Evolutionary conservation across 2,888 invertebrate genomes (phyloP).

Genomic region (Oeneis ivallda): DNA sequence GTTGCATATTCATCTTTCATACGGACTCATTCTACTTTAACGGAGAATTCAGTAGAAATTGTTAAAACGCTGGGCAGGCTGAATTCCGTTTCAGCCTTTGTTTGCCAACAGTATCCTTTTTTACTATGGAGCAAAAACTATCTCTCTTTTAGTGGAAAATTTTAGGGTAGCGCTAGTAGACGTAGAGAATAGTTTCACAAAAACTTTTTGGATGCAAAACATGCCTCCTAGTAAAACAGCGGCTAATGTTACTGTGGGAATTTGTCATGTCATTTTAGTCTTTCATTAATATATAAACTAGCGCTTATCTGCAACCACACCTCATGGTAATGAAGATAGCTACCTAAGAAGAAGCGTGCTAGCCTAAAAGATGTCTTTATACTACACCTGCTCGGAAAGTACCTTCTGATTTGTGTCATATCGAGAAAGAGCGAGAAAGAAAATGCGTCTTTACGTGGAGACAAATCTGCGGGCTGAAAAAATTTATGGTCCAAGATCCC

Average conservation of each 20-base stretch:
- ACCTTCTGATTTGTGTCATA: too few relatives aligned
- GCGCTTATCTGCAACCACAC: too few relatives aligned
- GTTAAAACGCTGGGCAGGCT: conserved; percentile 67
- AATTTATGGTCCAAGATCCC: too few relatives aligned
- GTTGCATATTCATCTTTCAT: conserved; percentile 74
- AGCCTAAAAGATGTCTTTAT: too few relatives aligned
- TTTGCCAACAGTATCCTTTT: conserved; percentile 73
- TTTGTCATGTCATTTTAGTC: too few relatives aligned
- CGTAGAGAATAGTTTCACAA: not conserved
- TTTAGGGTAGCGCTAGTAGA: not conserved
- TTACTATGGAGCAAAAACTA: conserved; percentile 51
- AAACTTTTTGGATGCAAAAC: not conserved
- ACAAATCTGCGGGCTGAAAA: too few relatives aligned
- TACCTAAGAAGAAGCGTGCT: too few relatives aligned
- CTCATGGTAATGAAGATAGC: too few relatives aligned
- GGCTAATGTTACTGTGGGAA: not conserved
- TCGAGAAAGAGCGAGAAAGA: too few relatives aligned
- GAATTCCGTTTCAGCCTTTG: conserved; percentile 65
- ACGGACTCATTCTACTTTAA: conserved; percentile 60
- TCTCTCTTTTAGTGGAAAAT: conserved; percentile 10
- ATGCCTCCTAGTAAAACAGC: not conserved
- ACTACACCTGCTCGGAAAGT: too few relatives aligned
- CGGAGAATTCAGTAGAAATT: conserved; percentile 56
- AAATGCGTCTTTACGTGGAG: too few relatives aligned
- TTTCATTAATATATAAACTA: too few relatives aligned